phyloP scores from a whole-genome alignment of 2,888 invertebrate genomes.

The Eumerus sabulonum region DNA sequence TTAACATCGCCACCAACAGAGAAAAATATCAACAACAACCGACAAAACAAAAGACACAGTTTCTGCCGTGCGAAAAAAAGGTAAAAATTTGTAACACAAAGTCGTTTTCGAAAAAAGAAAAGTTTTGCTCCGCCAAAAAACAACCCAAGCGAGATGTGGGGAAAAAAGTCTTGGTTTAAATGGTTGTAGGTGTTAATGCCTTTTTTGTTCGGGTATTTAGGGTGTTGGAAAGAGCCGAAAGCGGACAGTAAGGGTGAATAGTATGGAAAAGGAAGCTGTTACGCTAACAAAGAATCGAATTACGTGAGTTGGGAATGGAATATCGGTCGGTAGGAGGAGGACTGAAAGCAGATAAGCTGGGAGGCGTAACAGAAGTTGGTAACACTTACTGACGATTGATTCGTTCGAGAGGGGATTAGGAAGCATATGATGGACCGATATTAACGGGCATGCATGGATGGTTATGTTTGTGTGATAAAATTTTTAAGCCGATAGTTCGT shows the following conservation, averaged over 20 bases:
- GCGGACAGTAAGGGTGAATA: too few relatives aligned
- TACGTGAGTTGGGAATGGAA: constrained; percentile 66
- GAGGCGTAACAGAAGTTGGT: too few relatives aligned
- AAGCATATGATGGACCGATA: too few relatives aligned
- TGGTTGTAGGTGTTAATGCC: constrained; percentile 67
- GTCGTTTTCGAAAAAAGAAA: constrained; percentile 36
- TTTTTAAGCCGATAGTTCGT: too few relatives aligned
- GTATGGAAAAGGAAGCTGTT: constrained; percentile 1
- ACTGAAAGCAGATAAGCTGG: too few relatives aligned
- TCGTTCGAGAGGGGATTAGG: too few relatives aligned
- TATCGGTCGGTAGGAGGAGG: not conserved
- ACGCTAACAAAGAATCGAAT: constrained; percentile 57
- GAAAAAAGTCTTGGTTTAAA: constrained; percentile 32
- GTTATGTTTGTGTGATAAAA: too few relatives aligned
- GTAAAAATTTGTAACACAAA: constrained; percentile 56
- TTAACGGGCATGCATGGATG: too few relatives aligned
- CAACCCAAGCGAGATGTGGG: too few relatives aligned
- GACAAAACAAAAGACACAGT: constrained; percentile 3
- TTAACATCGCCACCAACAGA: constrained; percentile 39
- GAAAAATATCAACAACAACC: not conserved
- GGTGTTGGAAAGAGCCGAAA: constrained; percentile 49
- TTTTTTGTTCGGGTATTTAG: constrained; percentile 65
- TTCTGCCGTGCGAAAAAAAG: not conserved
- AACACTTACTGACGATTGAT: too few relatives aligned
- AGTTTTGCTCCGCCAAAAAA: not conserved